Conservation (phyloP, 2,113 vertebrate species). For the Brachyhypopomus gauderio region DNA sequence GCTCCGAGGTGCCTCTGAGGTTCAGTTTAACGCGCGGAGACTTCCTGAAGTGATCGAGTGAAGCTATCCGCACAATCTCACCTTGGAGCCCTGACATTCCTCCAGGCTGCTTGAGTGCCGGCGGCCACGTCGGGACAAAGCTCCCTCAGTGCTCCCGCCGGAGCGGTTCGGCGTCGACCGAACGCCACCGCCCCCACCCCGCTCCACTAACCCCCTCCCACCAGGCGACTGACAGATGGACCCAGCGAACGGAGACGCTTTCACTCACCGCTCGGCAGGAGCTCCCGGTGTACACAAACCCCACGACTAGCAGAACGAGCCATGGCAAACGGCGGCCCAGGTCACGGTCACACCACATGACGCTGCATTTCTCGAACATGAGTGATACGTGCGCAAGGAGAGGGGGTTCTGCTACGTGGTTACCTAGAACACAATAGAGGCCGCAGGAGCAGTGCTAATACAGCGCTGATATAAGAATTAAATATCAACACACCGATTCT, state of each 20-base stretch:
- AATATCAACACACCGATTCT: background rate
- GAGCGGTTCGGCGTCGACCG: background rate
- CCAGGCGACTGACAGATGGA: conserved; percentile 32
- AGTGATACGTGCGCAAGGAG: too few species aligned
- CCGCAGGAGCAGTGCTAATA: background rate
- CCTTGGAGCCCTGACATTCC: conserved; percentile 56
- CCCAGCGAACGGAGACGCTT: conserved; percentile 21
- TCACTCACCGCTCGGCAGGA: conserved; percentile 8
- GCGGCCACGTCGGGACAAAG: conserved; percentile 56
- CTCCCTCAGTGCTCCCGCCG: conserved; percentile 38
- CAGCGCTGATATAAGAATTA: background rate
- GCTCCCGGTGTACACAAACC: background rate
- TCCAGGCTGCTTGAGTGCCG: conserved; percentile 49
- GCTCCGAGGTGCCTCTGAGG: conserved; percentile 41
- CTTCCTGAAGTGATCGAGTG: conserved; percentile 57
- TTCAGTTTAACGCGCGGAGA: conserved; percentile 52
- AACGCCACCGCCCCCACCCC: conserved; percentile 19
- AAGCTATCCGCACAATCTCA: conserved; percentile 55
- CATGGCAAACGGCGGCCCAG: background rate
- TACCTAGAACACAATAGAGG: background rate
- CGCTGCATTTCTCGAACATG: too few species aligned
- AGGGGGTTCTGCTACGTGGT: background rate
- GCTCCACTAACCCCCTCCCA: too few species aligned
- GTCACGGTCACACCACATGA: background rate
- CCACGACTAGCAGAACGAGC: background rate